Base-by-base conservation (phyloP, 2,113 vertebrate genomes). In the Ictalurus punctatus region DNA sequence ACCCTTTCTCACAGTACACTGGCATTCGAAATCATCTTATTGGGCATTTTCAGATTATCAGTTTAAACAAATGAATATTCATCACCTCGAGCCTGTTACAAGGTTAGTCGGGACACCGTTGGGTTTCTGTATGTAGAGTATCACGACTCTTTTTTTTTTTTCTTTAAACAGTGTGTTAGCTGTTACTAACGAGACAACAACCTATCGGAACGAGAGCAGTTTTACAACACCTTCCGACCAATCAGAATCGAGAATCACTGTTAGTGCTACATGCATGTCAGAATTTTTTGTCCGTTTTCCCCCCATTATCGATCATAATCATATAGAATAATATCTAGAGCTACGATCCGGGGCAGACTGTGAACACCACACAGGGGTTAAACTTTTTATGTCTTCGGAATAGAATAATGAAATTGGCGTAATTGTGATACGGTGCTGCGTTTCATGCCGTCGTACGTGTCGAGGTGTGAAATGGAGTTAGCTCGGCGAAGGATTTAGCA, bases 401-500 rank as follows among this genome's bases (percentile, higher is more conserved):
- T 30, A 52, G 52, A 67, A 84, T 65, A 67, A 65, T 48, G 67
- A 48, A 69, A 67, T 52, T n/a, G 37, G 4, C 27, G 25, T 52
- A n/a, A 84, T 69, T 52, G 83, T 69, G 37, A 84, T 69, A 52
- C 61, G 34, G 40, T 30, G 61, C 83, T 2, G 40, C 13, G 6
- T 48, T 65, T 44, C 44, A 84, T 84, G 37, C 27, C 25, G 61
- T 52, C 40, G 48, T 19, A 48, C 7, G 40, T 52, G 40, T 69
- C 27, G 25, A 84, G 83, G 13, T 27, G 83, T 84, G 40, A 84
- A 84, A 84, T 84, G 83, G 37, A 84, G 23, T 84, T 63, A 67
- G 54, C 37, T 6, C 59, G 7, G 59, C 9, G 23, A 84, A 8
- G 37, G 82, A 63, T 84, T 84, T 84, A 84, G 34, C 34, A 17